phyloP scores from a whole-genome alignment of 2,888 invertebrate species.

The Hirtodrosophila trivittata region DNA sequence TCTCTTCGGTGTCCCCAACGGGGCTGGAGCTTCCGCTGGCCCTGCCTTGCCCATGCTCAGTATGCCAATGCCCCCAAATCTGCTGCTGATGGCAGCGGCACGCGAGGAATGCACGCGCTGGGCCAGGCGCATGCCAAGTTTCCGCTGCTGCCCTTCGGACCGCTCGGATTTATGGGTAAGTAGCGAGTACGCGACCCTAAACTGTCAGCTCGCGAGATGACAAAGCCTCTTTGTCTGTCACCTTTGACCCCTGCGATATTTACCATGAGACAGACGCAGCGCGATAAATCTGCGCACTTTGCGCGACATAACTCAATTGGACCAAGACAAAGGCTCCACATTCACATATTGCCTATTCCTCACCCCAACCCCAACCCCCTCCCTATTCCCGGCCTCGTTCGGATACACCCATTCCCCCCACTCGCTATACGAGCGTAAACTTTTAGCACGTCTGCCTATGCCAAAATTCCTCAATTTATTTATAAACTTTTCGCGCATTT shows the following conservation, averaged over 20 bases:
- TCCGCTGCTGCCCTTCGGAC: constrained; percentile 92
- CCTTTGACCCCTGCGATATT: constrained; percentile 80
- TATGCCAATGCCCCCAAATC: constrained; percentile 80
- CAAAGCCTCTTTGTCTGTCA: constrained; percentile 82
- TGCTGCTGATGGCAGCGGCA: constrained; percentile 82
- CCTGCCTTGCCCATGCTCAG: constrained; percentile 67
- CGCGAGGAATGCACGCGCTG: constrained; percentile 81
- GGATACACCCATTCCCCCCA: constrained; percentile 24
- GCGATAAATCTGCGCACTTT: constrained; percentile 68
- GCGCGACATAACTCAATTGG: constrained; percentile 83
- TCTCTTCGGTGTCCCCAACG: constrained; percentile 44
- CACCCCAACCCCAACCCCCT: constrained; percentile 8
- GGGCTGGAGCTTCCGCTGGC: constrained; percentile 18
- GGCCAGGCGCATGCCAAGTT: constrained; percentile 83
- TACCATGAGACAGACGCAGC: constrained; percentile 49
- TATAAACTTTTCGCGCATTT: constrained; percentile 67
- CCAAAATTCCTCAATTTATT: constrained; percentile 74
- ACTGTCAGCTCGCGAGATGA: constrained; percentile 70
- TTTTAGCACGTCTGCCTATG: constrained; percentile 53
- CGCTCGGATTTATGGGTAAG: constrained; percentile 90
- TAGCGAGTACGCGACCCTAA: constrained; percentile 66
- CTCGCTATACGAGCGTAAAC: too few relatives aligned
- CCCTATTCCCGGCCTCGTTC: constrained; percentile 9
- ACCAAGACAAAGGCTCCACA: constrained; percentile 80
- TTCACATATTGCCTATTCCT: constrained; percentile 19